A percentile compares a stretch with the other conserved stretches of the same genome.
These are phyloP conservation scores for Ganaspis brasiliensis DNA, from an alignment of 2,888 invertebrate genomes.

Conservation along the genomic window DNA sequence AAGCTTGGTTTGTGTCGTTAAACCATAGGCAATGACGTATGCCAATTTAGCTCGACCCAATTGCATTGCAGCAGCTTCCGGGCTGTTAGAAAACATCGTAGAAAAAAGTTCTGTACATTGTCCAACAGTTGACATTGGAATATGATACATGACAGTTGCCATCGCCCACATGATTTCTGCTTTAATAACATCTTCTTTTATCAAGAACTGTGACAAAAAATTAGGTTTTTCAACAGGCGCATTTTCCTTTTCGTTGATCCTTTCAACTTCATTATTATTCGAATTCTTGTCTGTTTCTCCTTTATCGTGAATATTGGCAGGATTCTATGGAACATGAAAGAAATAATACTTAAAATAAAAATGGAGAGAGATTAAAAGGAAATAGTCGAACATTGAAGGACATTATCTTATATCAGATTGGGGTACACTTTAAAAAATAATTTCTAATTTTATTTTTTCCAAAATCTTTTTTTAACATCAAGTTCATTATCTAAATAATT, in stretches of 20 bases:
- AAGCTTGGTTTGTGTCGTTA: slow-evolving; percentile 56
- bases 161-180: slow-evolving; percentile 46
- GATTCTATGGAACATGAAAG: not conserved
- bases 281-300: not conserved
- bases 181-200: slow-evolving; percentile 16
- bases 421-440: no score
- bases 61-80: not conserved
- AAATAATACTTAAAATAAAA: no score
- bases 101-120: slow-evolving; percentile 37
- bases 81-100: slow-evolving; percentile 41
- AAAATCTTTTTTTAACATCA: no score
- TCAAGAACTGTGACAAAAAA: not conserved
- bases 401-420: no score
- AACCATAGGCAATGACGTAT: slow-evolving; percentile 53
- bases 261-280: not conserved
- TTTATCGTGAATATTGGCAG: not conserved
- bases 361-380: no score
- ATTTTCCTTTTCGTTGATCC: not conserved
- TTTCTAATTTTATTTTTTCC: no score
- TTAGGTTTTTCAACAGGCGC: not conserved
- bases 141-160: slow-evolving; percentile 5
- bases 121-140: slow-evolving; percentile 38
- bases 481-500: no score
- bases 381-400: no score
- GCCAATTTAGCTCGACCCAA: slow-evolving; percentile 32